Percentiles rank a stretch among this genome's conserved stretches.
phyloP scores from a whole-genome alignment of 2,113 vertebrate genomes.

The Toxotes jaculatrix region DNA sequence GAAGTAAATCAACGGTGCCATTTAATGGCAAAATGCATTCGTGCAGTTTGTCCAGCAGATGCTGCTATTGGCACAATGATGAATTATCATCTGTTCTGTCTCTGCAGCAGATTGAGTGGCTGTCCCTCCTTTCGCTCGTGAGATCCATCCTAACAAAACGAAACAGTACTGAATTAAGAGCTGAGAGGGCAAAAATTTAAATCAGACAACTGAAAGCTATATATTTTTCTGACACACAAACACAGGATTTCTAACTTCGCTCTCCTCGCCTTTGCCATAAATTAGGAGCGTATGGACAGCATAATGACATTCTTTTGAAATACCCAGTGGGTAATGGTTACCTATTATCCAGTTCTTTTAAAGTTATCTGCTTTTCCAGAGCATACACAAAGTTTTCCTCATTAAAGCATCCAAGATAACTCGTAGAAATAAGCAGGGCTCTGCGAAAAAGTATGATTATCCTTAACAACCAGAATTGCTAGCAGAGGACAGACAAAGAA shows the following conservation, averaged over 20 bases:
- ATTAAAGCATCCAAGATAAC: background rate
- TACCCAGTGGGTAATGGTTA: background rate
- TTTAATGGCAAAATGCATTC: background rate
- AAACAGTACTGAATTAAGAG: background rate
- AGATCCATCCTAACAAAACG: background rate
- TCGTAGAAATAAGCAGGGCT: background rate
- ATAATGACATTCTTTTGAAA: background rate
- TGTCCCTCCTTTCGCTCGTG: background rate
- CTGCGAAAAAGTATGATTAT: background rate
- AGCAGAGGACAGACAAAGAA: background rate
- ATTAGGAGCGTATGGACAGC: background rate
- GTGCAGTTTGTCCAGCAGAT: conserved; percentile 57
- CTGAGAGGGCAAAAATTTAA: too few relatives aligned
- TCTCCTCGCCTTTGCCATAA: background rate
- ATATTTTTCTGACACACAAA: background rate
- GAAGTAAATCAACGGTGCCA: background rate
- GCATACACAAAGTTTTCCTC: background rate
- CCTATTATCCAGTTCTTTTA: background rate
- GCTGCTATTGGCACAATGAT: conserved; percentile 33
- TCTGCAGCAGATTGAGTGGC: background rate
- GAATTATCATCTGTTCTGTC: background rate
- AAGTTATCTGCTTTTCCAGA: background rate
- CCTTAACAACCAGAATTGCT: background rate
- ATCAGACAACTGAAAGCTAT: background rate
- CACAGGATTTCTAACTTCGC: background rate